Evolutionary conservation across 2,797 vertebrate genomes (phyloP).

Genomic region (Liasis olivaceus): DNA sequence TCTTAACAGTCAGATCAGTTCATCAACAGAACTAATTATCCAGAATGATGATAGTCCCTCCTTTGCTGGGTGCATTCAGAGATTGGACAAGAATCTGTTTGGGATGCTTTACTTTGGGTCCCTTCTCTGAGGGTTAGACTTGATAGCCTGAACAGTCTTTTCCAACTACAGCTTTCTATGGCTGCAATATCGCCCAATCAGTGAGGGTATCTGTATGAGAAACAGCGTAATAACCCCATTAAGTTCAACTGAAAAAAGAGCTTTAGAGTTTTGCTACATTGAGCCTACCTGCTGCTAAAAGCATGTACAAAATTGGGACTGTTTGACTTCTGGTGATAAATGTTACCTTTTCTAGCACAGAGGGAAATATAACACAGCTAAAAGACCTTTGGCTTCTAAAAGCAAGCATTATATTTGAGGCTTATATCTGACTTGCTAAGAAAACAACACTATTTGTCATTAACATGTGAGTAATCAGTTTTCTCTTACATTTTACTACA

Average conservation of each 20-base stretch:
- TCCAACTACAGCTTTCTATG: neutral
- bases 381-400: neutral
- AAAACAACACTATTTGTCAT: constrained; percentile 42
- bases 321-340: neutral
- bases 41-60: neutral
- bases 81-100: neutral
- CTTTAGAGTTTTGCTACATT: neutral
- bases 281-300: neutral
- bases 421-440: neutral
- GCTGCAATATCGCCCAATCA: neutral
- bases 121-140: neutral
- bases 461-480: neutral
- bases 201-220: neutral
- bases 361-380: constrained; percentile 4
- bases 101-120: neutral
- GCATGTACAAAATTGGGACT: neutral
- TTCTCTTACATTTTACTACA: neutral
- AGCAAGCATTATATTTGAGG: constrained; percentile 18
- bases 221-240: neutral
- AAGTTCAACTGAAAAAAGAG: neutral
- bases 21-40: neutral
- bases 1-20: neutral
- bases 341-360: neutral
- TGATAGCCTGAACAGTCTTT: neutral
- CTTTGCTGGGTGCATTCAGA: neutral